Percentiles rank a stretch among this genome's conserved stretches.
These are phyloP conservation scores for Suricata suricatta DNA, from an alignment of 2,113 vertebrate genomes.

Conservation along the genomic window DNA sequence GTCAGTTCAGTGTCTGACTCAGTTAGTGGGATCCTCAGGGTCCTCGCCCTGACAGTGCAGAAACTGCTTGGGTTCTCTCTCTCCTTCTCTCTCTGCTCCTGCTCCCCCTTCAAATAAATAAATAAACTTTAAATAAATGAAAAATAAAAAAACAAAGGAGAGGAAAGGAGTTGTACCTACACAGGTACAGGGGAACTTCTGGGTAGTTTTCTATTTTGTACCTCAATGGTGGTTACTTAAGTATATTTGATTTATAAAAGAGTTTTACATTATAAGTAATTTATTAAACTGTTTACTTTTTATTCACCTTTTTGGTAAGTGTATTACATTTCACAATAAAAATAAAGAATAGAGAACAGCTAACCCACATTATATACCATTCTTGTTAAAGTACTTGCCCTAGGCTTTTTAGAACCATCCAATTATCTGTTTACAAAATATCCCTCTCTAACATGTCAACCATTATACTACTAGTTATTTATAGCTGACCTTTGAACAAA, in stretches of 20 bases:
- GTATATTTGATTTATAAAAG: not conserved
- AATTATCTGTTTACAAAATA: not conserved
- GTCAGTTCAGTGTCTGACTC: too few relatives aligned
- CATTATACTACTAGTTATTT: not conserved
- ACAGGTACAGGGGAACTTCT: not conserved
- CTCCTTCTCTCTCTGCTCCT: too few relatives aligned
- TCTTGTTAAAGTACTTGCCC: not conserved
- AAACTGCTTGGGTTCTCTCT: too few relatives aligned
- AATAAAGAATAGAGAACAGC: not conserved
- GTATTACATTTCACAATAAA: not conserved
- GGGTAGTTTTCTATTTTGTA: not conserved
- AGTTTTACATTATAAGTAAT: not conserved
- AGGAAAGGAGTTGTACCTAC: not conserved
- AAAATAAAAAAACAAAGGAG: not conserved
- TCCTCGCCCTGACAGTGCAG: too few relatives aligned
- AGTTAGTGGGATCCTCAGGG: too few relatives aligned
- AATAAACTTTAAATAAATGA: too few relatives aligned
- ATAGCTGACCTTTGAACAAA: not conserved
- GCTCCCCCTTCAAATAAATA: too few relatives aligned
- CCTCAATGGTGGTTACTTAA: not conserved
- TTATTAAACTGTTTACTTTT: not conserved
- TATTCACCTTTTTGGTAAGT: not conserved
- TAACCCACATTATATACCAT: not conserved
- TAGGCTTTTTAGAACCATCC: not conserved
- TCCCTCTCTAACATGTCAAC: not conserved